Conservation (phyloP, 2,113 vertebrate species). For the Nesoenas mayeri region DNA sequence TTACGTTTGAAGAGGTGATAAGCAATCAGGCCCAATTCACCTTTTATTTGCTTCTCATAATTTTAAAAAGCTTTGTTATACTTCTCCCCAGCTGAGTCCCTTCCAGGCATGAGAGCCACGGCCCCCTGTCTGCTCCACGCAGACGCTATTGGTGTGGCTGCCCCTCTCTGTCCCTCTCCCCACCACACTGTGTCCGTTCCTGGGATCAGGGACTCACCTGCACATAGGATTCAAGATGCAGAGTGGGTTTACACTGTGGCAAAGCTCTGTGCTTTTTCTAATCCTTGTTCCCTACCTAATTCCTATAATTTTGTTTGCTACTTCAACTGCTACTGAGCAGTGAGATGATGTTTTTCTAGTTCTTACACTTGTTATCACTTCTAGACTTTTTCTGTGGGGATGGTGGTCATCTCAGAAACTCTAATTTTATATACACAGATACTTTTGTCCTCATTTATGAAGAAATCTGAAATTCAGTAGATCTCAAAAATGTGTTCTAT, state of each 20-base stretch:
- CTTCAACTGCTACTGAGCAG: not conserved
- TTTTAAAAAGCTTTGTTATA: not conserved
- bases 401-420: not conserved
- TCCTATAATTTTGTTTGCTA: not conserved
- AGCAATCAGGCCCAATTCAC: not conserved
- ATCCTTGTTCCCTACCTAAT: not conserved
- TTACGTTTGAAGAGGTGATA: not conserved
- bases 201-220: not conserved
- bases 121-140: not conserved
- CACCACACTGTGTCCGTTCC: rapidly evolving
- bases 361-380: not conserved
- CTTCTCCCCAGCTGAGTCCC: not conserved
- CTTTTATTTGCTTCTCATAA: not conserved
- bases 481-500: not conserved
- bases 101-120: rapidly evolving
- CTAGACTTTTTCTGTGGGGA: not conserved
- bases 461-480: not conserved
- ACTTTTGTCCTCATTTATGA: not conserved
- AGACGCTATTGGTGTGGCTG: rapidly evolving
- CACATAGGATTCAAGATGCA: not conserved
- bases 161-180: not conserved
- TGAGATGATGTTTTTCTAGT: not conserved
- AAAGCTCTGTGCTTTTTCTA: not conserved
- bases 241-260: not conserved
- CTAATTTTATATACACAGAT: not conserved